Conservation (phyloP, 2,888 invertebrate species). For the Serripes groenlandicus region DNA sequence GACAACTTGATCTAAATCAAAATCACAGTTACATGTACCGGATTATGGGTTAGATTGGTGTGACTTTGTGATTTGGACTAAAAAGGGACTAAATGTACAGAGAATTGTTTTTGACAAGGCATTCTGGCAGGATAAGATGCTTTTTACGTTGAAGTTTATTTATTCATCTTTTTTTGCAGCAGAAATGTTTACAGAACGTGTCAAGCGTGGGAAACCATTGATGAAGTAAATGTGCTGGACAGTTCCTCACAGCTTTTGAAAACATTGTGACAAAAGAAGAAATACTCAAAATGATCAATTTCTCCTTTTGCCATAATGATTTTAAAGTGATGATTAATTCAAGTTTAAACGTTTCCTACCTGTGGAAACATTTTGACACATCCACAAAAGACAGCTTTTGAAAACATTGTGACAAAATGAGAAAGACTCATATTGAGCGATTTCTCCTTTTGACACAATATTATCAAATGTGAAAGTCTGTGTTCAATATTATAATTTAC, state of each 20-base stretch:
- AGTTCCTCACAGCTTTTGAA: neutral
- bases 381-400: neutral
- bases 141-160: neutral
- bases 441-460: neutral
- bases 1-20: neutral
- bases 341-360: too few relatives aligned
- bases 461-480: neutral
- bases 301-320: too few relatives aligned
- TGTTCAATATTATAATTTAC: too few relatives aligned
- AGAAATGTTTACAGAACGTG: conserved; percentile 1
- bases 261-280: neutral
- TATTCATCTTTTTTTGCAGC: neutral
- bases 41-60: neutral
- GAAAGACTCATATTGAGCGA: neutral
- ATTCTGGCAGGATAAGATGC: conserved; percentile 6
- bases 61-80: conserved; percentile 26
- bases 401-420: neutral
- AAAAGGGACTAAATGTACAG: neutral
- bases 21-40: neutral
- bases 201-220: neutral
- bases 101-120: neutral
- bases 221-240: neutral
- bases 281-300: neutral
- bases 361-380: neutral
- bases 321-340: neutral